These are phyloP conservation scores for Laothoe populi DNA, from an alignment of 2,888 invertebrate genomes.

Conservation along the genomic window DNA sequence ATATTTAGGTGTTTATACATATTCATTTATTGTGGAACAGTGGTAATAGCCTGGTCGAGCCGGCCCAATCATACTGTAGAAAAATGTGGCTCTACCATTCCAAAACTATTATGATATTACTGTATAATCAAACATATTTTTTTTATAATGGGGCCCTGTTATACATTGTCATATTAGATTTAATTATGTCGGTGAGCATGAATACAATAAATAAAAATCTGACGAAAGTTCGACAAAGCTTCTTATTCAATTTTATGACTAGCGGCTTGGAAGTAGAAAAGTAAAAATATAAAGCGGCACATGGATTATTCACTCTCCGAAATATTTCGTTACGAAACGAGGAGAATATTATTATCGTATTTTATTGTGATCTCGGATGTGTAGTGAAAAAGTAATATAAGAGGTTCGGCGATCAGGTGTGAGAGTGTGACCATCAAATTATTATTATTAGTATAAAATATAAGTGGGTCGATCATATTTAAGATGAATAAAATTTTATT, in stretches of 20 bases:
- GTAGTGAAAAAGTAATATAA: background rate
- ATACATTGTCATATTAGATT: background rate
- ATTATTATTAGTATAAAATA: background rate
- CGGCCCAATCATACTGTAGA: too few species aligned
- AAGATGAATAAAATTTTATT: too few species aligned
- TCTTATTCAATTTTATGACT: constrained; percentile 18
- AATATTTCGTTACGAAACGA: constrained; percentile 11
- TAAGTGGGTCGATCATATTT: background rate
- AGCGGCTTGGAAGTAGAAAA: constrained; percentile 1
- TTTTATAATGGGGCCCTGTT: background rate
- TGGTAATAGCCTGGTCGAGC: too few species aligned
- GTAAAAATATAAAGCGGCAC: constrained; percentile 20
- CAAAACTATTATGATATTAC: too few species aligned
- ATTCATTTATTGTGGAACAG: too few species aligned
- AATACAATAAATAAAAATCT: constrained; percentile 9
- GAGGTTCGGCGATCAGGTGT: constrained; percentile 19
- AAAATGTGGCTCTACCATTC: too few species aligned
- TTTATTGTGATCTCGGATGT: constrained; percentile 16
- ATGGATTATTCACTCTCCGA: constrained; percentile 10
- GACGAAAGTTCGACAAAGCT: constrained; percentile 9
- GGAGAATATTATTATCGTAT: background rate
- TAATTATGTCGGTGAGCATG: background rate
- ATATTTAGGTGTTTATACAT: too few species aligned
- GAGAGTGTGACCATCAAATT: constrained; percentile 24
- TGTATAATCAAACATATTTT: background rate